Conservation (phyloP, 2,797 vertebrate genomes). For the Melanotaenia boesemani region DNA sequence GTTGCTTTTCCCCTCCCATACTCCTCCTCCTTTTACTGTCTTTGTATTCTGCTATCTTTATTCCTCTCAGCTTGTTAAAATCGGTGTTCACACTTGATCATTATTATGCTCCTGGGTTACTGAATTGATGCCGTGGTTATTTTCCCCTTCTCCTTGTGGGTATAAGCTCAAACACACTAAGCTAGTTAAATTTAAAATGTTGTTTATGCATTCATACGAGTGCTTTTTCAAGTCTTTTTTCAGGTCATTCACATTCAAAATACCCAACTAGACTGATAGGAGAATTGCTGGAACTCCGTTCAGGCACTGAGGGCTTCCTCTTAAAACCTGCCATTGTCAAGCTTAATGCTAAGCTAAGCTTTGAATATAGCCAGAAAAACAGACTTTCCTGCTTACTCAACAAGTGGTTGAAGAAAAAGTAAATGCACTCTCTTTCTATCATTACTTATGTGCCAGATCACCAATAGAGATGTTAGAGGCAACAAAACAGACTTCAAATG, state of each 20-base stretch:
- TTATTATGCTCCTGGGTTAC: constrained; percentile 44
- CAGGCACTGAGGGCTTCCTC: neutral
- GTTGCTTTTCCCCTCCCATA: constrained; percentile 50
- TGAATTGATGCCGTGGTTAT: constrained; percentile 64
- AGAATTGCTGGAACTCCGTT: neutral
- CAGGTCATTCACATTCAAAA: constrained; percentile 4
- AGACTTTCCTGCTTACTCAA: neutral
- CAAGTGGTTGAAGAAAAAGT: neutral
- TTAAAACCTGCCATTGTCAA: neutral
- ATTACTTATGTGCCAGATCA: neutral
- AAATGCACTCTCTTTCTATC: neutral
- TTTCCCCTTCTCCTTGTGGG: constrained; percentile 48
- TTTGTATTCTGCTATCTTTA: constrained; percentile 36
- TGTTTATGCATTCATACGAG: neutral
- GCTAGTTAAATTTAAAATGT: constrained; percentile 17
- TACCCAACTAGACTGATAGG: neutral
- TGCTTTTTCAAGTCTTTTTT: neutral
- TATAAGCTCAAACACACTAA: constrained; percentile 26
- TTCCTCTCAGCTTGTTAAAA: constrained; percentile 59
- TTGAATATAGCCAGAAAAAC: neutral
- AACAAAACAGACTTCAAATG: neutral
- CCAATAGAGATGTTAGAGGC: neutral
- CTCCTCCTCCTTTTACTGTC: constrained; percentile 45
- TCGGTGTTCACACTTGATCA: constrained; percentile 50
- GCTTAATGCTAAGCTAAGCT: neutral